Base-by-base conservation (phyloP, 2,888 invertebrate genomes). In the Campaea margaritaria region DNA sequence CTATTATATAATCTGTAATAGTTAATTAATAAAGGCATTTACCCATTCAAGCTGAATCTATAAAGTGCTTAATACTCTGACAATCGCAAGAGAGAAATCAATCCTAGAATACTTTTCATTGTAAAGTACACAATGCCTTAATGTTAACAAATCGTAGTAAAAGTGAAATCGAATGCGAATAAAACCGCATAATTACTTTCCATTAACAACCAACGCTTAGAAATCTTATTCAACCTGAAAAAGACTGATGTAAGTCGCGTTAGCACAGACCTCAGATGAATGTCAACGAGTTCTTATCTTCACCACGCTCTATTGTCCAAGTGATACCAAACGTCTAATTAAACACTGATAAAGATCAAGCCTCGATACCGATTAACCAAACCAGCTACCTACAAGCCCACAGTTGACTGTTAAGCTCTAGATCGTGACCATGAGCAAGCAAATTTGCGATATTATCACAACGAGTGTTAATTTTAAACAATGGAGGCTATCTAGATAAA, bases 271-370 rank as follows among this genome's bases (percentile, higher is more conserved):
- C 58, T 51, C 5, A 41, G 34, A 15, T 10, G 59, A 70, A 65
- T 64, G 65, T 59, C 65, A 65, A 53, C 67, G 50, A 55, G 65
- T 53, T 59, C 38, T 62, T 58, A 68, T 67, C 64, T 53, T 36
- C 46, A 60, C 46, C 60, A 45, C 62, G 50, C 27, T 57, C 62
- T 46, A 68, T 71, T 68, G 70, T 65, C 62, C 51, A 34, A 16
- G 60, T 65, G 69, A 69, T 70, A 71, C 69, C 64, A 67, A 62
- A 65, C 65, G 73, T 75, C 65, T 71, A 74, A 78, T 76, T 70
- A 64, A 60, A 64, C 68, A 68, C 69, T 47, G 79, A 79, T 79
- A 78, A 45, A 55, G 45, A 69, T 66, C 64, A 13, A 45, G 14
- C 42, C 15, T 7, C 39, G 39, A 49, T 49, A 13, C 12, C 28